Evolutionary conservation across 2,888 invertebrate genomes (phyloP).

Genomic region (Cremastinae sp.): DNA sequence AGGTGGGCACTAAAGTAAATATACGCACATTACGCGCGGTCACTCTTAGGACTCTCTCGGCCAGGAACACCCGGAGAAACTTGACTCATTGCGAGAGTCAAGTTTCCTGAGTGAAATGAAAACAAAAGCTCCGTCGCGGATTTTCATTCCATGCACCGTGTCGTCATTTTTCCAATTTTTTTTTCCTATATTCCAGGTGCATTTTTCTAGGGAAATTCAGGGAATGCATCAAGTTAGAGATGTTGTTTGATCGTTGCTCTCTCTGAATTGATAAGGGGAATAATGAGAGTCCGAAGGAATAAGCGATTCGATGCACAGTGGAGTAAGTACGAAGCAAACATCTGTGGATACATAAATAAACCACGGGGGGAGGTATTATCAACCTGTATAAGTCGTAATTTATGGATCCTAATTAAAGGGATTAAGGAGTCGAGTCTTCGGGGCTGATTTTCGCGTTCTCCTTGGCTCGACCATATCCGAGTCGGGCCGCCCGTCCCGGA

Average conservation of each 20-base stretch:
- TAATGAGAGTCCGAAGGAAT: not conserved
- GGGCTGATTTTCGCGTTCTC: conserved; percentile 71
- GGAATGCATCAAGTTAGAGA: no score
- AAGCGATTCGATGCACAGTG: conserved; percentile 49
- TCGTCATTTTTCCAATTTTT: no score
- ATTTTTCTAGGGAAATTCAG: no score
- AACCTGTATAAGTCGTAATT: conserved; percentile 73
- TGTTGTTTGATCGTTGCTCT: no score
- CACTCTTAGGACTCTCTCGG: conserved; percentile 62
- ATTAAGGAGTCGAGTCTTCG: conserved; percentile 72
- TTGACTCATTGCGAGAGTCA: conserved; percentile 59
- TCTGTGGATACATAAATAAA: conserved; percentile 67
- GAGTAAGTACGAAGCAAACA: conserved; percentile 44
- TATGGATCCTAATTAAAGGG: conserved; percentile 75
- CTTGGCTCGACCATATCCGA: conserved; percentile 36
- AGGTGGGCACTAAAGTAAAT: conserved; percentile 79
- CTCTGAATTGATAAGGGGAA: conserved; percentile 7
- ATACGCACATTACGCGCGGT: conserved; percentile 76
- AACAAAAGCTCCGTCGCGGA: no score
- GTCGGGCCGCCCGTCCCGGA: conserved; percentile 19
- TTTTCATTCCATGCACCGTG: not conserved
- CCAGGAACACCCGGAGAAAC: conserved; percentile 61
- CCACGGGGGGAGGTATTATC: conserved; percentile 71
- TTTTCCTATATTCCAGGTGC: no score
- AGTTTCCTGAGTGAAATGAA: not conserved